phyloP scores from a whole-genome alignment of 2,888 invertebrate species.

The Drosophila neoperkinsi region DNA sequence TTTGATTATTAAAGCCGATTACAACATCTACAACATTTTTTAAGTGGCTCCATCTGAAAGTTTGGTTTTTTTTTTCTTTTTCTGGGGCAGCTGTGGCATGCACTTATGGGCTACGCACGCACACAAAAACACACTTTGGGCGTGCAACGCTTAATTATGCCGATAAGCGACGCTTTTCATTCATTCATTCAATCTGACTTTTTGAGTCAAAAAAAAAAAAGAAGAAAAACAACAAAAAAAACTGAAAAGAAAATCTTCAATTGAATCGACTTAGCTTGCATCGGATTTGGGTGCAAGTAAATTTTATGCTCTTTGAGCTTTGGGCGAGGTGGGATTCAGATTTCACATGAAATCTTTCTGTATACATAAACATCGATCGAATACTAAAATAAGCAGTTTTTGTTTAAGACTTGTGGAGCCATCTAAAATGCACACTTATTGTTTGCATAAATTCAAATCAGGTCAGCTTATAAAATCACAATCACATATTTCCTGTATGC shows the following conservation, averaged over 20 bases:
- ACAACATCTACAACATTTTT: constrained; percentile 65
- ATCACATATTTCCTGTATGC: constrained; percentile 15
- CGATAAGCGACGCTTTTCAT: constrained; percentile 55
- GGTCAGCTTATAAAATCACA: background rate
- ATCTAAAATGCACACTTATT: background rate
- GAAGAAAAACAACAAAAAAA: background rate
- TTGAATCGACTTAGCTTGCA: constrained; percentile 25
- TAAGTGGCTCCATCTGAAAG: constrained; percentile 34
- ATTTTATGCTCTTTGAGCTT: constrained; percentile 3
- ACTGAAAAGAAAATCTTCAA: constrained; percentile 33
- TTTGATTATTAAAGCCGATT: constrained; percentile 67
- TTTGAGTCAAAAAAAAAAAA: constrained; percentile 17
- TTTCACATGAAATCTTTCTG: background rate
- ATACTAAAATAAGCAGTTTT: background rate
- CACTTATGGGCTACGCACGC: constrained; percentile 39
- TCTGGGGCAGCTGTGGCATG: constrained; percentile 58
- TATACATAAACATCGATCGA: background rate
- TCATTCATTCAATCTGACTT: constrained; percentile 42
- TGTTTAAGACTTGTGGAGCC: background rate
- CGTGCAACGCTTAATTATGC: constrained; percentile 38
- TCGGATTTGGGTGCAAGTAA: constrained; percentile 25
- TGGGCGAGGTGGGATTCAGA: background rate
- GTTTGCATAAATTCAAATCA: background rate
- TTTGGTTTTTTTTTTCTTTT: constrained; percentile 3
- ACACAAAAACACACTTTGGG: constrained; percentile 4